These are phyloP conservation scores for Onthophagus sagittarius DNA, from an alignment of 2,888 invertebrate species.

Conservation along the genomic window DNA sequence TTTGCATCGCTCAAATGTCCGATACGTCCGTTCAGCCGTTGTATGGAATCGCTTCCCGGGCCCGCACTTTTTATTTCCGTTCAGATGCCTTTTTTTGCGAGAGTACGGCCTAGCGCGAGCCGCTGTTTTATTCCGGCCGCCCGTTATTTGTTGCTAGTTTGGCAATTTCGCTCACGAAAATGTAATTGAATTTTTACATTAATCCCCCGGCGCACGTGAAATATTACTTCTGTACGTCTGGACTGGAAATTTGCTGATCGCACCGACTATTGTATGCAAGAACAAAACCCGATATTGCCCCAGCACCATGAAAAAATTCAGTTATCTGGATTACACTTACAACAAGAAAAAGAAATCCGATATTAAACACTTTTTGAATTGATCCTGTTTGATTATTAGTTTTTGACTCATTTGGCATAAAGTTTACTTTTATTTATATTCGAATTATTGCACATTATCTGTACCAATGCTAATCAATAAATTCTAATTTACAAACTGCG, in stretches of 20 bases:
- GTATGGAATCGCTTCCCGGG: conserved; percentile 9
- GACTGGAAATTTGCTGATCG: not conserved
- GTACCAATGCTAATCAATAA: not conserved
- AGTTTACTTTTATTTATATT: no score
- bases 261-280: not conserved
- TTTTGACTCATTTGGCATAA: no score
- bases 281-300: not conserved
- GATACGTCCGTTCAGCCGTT: conserved; percentile 1
- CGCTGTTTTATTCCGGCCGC: conserved; percentile 1
- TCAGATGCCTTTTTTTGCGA: conserved; percentile 11
- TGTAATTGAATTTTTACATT: not conserved
- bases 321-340: not conserved
- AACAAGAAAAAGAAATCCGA: no score
- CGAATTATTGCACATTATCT: not conserved
- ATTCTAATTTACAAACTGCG: not conserved
- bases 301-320: not conserved
- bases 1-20: conserved; percentile 13
- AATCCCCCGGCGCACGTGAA: not conserved
- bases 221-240: not conserved
- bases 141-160: conserved; percentile 11
- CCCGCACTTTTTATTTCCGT: conserved; percentile 4
- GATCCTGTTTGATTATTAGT: no score
- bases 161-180: not conserved
- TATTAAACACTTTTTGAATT: no score
- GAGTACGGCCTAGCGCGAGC: not conserved